phyloP scores from a whole-genome alignment of 2,888 invertebrate species.

The Aphidius colemani region DNA sequence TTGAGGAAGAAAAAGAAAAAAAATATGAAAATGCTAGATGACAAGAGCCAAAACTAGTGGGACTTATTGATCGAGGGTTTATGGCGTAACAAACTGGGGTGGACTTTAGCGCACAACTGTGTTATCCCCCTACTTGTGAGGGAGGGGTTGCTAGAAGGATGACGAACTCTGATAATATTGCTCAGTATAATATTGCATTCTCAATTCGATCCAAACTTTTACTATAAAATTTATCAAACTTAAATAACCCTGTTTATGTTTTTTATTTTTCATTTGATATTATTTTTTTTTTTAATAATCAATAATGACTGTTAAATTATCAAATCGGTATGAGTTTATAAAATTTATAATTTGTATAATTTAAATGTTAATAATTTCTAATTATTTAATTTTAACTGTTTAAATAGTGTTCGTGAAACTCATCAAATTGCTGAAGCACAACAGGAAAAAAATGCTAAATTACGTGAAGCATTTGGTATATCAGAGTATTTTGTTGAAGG shows the following conservation, averaged over 20 bases:
- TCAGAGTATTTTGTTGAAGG: conserved; percentile 93
- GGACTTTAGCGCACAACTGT: too few species aligned
- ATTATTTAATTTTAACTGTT: conserved; percentile 37
- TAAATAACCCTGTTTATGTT: too few species aligned
- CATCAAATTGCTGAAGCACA: conserved; percentile 96
- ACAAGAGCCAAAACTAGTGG: conserved; percentile 55
- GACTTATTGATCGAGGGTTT: conserved; percentile 53
- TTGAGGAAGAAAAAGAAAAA: conserved; percentile 38
- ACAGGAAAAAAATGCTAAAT: conserved; percentile 90
- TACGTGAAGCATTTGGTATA: conserved; percentile 94
- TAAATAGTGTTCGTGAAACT: conserved; percentile 85
- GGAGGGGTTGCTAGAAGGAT: background rate
- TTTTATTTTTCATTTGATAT: too few species aligned
- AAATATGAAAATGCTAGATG: too few species aligned
- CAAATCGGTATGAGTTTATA: conserved; percentile 47
- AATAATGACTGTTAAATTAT: conserved; percentile 55
- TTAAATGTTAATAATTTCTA: background rate
- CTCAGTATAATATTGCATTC: too few species aligned
- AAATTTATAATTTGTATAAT: conserved; percentile 1
- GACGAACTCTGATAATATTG: too few species aligned
- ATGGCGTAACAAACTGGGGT: conserved; percentile 13
- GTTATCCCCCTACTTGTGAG: too few species aligned
- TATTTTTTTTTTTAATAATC: background rate
- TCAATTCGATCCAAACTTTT: too few species aligned
- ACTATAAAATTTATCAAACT: too few species aligned